Conservation (phyloP, 2,888 invertebrate species). For the Cheilosia soror region DNA sequence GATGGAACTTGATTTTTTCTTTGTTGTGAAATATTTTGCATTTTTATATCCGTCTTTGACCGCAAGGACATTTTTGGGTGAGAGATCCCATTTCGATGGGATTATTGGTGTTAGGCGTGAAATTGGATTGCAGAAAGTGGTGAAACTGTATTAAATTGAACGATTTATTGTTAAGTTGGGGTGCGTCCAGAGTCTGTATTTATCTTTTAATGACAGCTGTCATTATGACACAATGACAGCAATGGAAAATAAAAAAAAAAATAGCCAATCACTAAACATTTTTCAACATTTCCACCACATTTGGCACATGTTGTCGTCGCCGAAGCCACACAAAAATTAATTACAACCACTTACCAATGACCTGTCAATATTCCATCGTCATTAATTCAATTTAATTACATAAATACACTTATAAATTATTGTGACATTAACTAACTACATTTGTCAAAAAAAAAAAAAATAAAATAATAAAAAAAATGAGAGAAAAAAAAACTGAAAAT, state of each 20-base stretch:
- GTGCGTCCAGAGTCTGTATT: not conserved
- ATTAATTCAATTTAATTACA: constrained; percentile 68
- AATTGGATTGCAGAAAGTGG: constrained; percentile 47
- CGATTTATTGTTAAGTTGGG: not conserved
- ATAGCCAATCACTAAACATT: too few species aligned
- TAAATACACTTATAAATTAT: constrained; percentile 70
- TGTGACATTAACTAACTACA: constrained; percentile 73
- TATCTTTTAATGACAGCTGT: too few species aligned
- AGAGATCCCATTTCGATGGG: constrained; percentile 41
- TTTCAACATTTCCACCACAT: not conserved
- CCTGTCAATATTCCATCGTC: constrained; percentile 61
- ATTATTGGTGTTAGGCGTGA: constrained; percentile 65
- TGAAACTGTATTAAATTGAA: constrained; percentile 4
- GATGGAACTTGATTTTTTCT: constrained; percentile 55
- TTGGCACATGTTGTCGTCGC: too few species aligned
- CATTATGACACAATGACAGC: too few species aligned
- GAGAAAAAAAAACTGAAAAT: constrained; percentile 14
- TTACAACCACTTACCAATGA: not conserved
- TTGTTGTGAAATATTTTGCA: constrained; percentile 43
- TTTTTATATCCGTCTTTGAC: constrained; percentile 69
- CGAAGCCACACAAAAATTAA: not conserved
- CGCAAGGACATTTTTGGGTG: constrained; percentile 45
- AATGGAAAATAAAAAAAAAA: too few species aligned
- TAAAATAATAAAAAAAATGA: constrained; percentile 10
- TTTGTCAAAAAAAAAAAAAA: constrained; percentile 43